Percentiles rank a stretch among this genome's conserved stretches.
phyloP scores from a whole-genome alignment of 2,888 invertebrate genomes.

The Entomobrya multifasciata region DNA sequence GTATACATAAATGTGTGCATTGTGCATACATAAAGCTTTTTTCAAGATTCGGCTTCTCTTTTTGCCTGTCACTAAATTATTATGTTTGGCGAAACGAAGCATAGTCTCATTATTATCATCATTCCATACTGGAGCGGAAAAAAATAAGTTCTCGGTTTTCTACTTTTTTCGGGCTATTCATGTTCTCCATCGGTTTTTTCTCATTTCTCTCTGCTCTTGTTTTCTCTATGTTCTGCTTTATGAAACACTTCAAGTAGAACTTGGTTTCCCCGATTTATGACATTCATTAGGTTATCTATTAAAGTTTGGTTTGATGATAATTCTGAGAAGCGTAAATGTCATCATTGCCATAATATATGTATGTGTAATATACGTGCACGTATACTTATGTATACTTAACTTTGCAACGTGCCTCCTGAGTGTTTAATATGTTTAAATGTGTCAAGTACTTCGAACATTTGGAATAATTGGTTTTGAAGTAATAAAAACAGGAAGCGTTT shows the following conservation, averaged over 20 bases:
- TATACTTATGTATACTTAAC: neutral
- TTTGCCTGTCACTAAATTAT: constrained; percentile 41
- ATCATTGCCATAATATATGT: too few relatives aligned
- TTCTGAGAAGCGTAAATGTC: neutral
- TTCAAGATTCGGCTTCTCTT: too few relatives aligned
- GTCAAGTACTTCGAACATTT: neutral
- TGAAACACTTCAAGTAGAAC: neutral
- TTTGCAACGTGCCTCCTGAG: too few relatives aligned
- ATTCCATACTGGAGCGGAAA: constrained; percentile 29
- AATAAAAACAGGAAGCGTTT: neutral
- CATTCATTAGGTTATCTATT: constrained; percentile 49
- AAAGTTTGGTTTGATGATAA: constrained; percentile 19
- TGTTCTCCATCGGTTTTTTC: neutral
- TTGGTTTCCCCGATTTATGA: neutral
- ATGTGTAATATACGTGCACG: neutral
- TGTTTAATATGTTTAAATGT: too few relatives aligned
- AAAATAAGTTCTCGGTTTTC: constrained; percentile 39
- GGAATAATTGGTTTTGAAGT: too few relatives aligned
- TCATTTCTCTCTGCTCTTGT: neutral
- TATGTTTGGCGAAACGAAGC: constrained; percentile 51
- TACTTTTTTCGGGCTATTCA: neutral
- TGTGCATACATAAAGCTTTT: neutral
- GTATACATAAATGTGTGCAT: too few relatives aligned
- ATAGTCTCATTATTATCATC: constrained; percentile 56
- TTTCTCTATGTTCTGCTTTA: neutral